phyloP scores from a whole-genome alignment of 2,888 invertebrate species.

The Seladonia tumulorum region DNA sequence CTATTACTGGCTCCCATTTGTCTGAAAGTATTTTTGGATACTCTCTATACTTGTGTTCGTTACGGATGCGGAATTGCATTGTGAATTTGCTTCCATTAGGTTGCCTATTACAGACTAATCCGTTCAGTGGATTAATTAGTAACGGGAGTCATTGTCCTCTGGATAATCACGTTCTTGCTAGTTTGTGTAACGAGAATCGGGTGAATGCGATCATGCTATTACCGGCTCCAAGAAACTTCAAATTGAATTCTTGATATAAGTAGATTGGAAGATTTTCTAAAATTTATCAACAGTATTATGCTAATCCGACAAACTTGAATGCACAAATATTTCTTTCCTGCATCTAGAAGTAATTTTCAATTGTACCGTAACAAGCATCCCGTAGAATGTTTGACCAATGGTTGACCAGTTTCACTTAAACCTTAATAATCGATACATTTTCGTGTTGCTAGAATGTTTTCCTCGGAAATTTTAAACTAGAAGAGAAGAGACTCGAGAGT shows the following conservation, averaged over 20 bases:
- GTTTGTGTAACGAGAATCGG: background rate
- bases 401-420: background rate
- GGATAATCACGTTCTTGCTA: background rate
- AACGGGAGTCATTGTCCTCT: background rate
- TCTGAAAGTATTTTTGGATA: background rate
- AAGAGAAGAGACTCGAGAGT: background rate
- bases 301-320: no score
- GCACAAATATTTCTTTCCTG: background rate
- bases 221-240: background rate
- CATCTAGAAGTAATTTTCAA: background rate
- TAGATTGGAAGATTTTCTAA: background rate
- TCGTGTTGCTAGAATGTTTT: background rate
- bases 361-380: background rate
- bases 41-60: background rate
- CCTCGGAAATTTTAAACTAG: background rate
- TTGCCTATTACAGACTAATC: background rate
- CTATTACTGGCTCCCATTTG: background rate
- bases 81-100: background rate
- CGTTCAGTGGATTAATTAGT: background rate
- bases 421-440: background rate
- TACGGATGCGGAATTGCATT: background rate
- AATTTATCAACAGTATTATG: background rate
- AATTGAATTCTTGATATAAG: background rate
- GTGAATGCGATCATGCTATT: background rate
- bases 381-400: background rate